Base-by-base conservation (phyloP, 2,797 vertebrate species). In the Anguilla marmorata region DNA sequence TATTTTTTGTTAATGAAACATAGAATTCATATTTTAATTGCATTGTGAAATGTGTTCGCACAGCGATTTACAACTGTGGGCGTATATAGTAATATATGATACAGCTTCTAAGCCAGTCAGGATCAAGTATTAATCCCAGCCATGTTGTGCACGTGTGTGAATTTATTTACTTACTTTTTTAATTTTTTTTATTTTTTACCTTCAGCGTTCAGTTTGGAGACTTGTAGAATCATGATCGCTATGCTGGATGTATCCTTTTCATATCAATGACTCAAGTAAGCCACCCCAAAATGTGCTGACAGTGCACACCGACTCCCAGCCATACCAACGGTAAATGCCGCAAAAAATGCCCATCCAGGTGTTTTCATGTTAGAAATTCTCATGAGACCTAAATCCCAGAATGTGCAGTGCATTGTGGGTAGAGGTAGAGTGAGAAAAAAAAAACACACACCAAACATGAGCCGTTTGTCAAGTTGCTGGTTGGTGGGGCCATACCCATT, bases 211-310 rank as follows among this genome's bases (percentile, higher is more conserved):
- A 97, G 97, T 93, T 92, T 98, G 94, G 97, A 98, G 89, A 97
- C 97, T 0, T 98, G 97, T 92, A 95, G 97, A 93, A 96, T 98
- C 95, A 98, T 98, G 97, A 97, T 98, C 54, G 96, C 96, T 7
- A 96, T 98, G 97, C 94, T 98, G 41, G 97, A 98, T 89, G 97
- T 98, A 98, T 98, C 97, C 97, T 97, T 97, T 89, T 69, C 45
- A 27, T 6, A 87, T 83, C 48, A 82, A 33, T 66, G 97, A 98
- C 92, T 19, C 45, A 50, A 24, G 21, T 12, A 50, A 82, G 45
- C 41, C 79, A 48, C 41, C 9, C 21, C 45, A 50, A 45, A 50
- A 82, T n/a, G 33, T 82, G 41, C 79, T 82, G 19, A 48, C 19
- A 2, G 19, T 82, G 41, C 79, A 50, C 74, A 6, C 41, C 12